Evolutionary conservation across 2,888 invertebrate genomes (phyloP).

Genomic region (Drosophila acutilabella): DNA sequence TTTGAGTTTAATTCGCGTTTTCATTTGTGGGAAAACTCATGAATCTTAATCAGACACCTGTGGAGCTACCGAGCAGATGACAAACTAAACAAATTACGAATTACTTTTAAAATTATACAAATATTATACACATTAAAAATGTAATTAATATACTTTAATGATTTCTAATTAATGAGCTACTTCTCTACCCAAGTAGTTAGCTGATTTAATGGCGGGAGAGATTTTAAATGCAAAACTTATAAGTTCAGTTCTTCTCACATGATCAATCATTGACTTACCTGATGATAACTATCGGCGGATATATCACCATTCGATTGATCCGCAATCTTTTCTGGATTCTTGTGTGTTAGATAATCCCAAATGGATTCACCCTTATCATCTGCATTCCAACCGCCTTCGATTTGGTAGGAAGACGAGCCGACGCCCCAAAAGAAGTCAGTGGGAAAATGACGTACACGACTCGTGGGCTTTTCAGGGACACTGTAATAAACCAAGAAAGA

Average conservation of each 20-base stretch:
- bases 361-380: conserved; percentile 87
- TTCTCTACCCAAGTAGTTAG: background rate
- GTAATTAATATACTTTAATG: conserved; percentile 36
- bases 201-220: background rate
- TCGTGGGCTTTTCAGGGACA: conserved; percentile 39
- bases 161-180: conserved; percentile 20
- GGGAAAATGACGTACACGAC: conserved; percentile 80
- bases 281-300: conserved; percentile 87
- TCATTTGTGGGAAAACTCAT: conserved; percentile 32
- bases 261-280: conserved; percentile 71
- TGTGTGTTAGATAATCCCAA: conserved; percentile 88
- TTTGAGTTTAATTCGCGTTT: conserved; percentile 7
- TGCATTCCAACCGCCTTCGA: conserved; percentile 84
- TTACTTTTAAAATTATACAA: conserved; percentile 23
- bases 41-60: conserved; percentile 53
- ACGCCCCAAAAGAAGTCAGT: conserved; percentile 84
- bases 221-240: background rate
- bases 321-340: conserved; percentile 87
- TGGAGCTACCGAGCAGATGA: conserved; percentile 13
- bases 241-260: background rate
- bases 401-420: conserved; percentile 84
- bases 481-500: conserved; percentile 29
- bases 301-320: conserved; percentile 87
- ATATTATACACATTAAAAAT: conserved; percentile 7
- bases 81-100: conserved; percentile 8